Evolutionary conservation across 2,888 invertebrate genomes (phyloP), one percentile per base, ranked within the genome.

Genomic region (Carcina quercana): DNA sequence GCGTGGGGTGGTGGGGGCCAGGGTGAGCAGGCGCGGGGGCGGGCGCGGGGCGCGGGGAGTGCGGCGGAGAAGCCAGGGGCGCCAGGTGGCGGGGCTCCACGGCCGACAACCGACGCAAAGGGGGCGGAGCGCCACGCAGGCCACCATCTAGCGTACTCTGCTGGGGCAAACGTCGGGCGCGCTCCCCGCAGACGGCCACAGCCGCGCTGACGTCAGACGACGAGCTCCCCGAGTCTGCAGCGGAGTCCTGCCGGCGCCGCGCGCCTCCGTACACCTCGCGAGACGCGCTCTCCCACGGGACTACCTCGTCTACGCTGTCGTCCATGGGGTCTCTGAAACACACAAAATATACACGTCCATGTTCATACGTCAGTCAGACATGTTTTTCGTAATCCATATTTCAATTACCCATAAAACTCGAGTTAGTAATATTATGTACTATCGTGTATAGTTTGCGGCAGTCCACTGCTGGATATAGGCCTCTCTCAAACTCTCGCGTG

Each of bases 151-250:
- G 73, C 25, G 89, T 90, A 65, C 88, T 88, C 68, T 89, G 90
- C 50, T 91, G 88, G 30, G 87, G 86, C 40, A 91, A 75, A 21
- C 89, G 87, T 38, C 90, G 87, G 47, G 87, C 89, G 26, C 79
- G 41, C 86, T 88, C 13, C 80, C 76, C 26, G 85, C 85, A 78
- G 2, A 42, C 88, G 85, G 46, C 73, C 28, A 87, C 83, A 2
- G 74, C 59, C 60, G 90, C 90, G 40, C 91, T 87, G 62, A 93
- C 93, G 12, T 92, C 91, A 7, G 91, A 90, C n/a, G 91, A 91
- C 57, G 89, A 89, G 54, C 88, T 90, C 10, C 90, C 91, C 66
- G 91, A 91, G 25, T 91, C 70, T 8, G 86, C 76, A 3, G 91
- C 90, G 66, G 91, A 90, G 59, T 90, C 91, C 14, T 90, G 72